Evolutionary conservation across 2,888 invertebrate species (phyloP), one percentile per base, ranked within the genome.

Genomic region (Scaptomyza polygonia): DNA sequence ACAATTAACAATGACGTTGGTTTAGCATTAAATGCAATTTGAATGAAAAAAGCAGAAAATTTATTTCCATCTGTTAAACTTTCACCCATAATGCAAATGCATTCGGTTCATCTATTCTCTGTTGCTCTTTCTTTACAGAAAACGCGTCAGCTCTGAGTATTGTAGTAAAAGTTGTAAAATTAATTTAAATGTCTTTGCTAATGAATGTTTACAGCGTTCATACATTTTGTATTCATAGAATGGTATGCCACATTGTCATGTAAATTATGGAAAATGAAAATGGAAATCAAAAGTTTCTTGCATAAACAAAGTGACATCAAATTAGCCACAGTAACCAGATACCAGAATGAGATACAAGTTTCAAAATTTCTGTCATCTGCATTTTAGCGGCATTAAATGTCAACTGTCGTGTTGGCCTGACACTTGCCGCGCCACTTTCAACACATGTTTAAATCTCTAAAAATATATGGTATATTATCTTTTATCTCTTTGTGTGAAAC

Each of bases 171-270:
- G 68, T 49, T 66, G 43, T 43, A 63, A 88, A 83, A 88, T 86
- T 86, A 86, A 88, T 88, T 88, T 88, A 84, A 88, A 85, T 80
- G 86, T 82, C 72, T 78, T 78, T 65, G 58, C 66, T 85, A 84
- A 84, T 88, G 79, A 82, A 69, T 75, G 86, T 58, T 69, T 74
- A 73, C 73, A 69, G 77, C 70, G 34, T 30, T 81, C 77, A 79
- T n/a, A n/a, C 79, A 85, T 67, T 74, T 73, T 59, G 39, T 66
- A 59, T 36, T 36, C 39, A 53, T 57, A n/a, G n/a, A n/a, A 45
- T 40, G 40, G 32, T n/a, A 51, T n/a, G 34, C 9, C 21, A 27
- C 45, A 65, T 86, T 83, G 81, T 86, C 51, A 83, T 83, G 87
- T 42, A 74, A 86, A 82, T 52, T 47, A 62, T 34, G 42, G 57